Evolutionary conservation across 1,140 invertebrate species (phyloP), one percentile per base, ranked within the genome.

Genomic region (Bombus breviceps): DNA sequence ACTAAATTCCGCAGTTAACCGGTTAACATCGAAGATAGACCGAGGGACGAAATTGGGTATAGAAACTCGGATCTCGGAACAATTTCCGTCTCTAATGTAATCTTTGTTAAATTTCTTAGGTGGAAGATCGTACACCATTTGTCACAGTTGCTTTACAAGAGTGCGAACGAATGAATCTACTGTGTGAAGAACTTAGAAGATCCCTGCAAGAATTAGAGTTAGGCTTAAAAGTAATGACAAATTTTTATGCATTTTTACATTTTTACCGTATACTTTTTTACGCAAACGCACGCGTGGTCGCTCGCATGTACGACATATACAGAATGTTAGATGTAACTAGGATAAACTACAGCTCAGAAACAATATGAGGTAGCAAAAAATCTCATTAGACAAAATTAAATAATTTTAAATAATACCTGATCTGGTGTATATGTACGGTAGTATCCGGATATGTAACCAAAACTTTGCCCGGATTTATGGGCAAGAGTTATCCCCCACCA

Each of bases 91-190:
- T 68, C 10, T 13, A 71, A 71, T 71, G 1, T 32, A 6, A 22
- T 81, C 18, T 6, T 37, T 68, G 8, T 47, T 66, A 15, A 68
- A 53, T 28, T 66, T 81, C 1, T 41, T 73, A 94, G 94, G 86
- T 97, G 4, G 98, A 99, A 95, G 98, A 99, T 89, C 96, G 97
- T 89, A 99, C 98, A 4, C 98, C 98, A 0, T 99, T 97, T 91
- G 97, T 98, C 0, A 98, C 99, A 32, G 98, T 99, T 0, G 98
- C 98, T 9, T 97, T 99, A 88, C 98, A 99, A 95, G 98, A 99
- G 95, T 99, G 98, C 93, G 98, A 99, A 94, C 96, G 98, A 73
- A 99, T 99, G 98, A 99, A 99, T 93, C 96, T 96, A 18, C 95
- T 99, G 3, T 98, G 97, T 83, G 95, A 95, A 10, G 98, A 98